Percentiles rank a stretch among this genome's conserved stretches.
Conservation (phyloP, 2,797 vertebrate genomes). For the Thripadectes ignobilis region DNA sequence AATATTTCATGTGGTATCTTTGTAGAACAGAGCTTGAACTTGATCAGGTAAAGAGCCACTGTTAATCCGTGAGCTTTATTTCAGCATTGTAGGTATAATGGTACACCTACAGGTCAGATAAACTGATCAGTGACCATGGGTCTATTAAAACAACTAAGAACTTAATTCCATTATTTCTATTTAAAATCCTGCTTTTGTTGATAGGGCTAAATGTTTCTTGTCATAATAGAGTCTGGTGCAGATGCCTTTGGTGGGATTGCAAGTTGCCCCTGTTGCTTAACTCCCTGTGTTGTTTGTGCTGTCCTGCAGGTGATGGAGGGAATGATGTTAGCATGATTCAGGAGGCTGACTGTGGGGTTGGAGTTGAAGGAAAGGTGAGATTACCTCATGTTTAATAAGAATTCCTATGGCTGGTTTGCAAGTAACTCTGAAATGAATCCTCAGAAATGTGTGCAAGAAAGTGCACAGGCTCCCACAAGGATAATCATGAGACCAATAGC, state of each 20-base stretch:
- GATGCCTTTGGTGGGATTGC: not conserved
- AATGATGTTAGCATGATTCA: conserved; percentile 99
- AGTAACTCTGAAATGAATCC: not conserved
- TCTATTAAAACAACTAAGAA: not conserved
- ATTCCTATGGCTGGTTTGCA: not conserved
- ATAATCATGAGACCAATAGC: not conserved
- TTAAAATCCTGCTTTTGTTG: not conserved
- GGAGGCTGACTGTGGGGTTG: conserved; percentile 97
- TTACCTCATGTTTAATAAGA: not conserved
- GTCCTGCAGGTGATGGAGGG: conserved; percentile 91
- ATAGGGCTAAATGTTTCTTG: not conserved
- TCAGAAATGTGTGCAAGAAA: not conserved
- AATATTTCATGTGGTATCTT: not conserved
- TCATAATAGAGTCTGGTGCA: not conserved
- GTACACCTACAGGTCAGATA: not conserved
- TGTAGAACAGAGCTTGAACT: not conserved
- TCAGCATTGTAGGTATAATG: not conserved
- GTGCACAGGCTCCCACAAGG: not conserved
- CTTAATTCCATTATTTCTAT: not conserved
- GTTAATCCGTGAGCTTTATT: not conserved
- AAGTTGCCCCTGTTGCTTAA: not conserved
- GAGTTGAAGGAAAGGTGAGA: conserved; percentile 98
- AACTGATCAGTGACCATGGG: not conserved
- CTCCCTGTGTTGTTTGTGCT: not conserved
- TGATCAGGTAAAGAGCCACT: not conserved